Conservation (phyloP, 2,797 vertebrate species). For the Ctenopoma kingsleyae region DNA sequence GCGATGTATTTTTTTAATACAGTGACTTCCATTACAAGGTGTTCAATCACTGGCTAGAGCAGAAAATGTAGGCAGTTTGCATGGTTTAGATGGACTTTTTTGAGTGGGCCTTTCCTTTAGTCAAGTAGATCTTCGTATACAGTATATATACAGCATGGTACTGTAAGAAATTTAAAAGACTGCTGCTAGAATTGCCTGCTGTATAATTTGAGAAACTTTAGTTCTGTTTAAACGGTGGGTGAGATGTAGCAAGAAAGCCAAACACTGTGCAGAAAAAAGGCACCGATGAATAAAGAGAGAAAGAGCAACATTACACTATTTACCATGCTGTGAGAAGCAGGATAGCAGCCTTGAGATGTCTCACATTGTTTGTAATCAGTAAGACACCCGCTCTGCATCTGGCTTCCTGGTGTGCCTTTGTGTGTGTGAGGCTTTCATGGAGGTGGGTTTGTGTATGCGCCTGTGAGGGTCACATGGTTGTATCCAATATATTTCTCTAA, state of each 20-base stretch:
- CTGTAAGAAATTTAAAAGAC: conserved; percentile 23
- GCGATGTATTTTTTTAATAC: conserved; percentile 29
- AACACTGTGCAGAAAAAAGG: conserved; percentile 37
- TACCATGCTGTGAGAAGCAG: conserved; percentile 45
- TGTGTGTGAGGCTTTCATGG: conserved; percentile 33
- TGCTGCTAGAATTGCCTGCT: conserved; percentile 9
- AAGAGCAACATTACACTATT: conserved; percentile 49
- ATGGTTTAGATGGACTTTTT: not conserved
- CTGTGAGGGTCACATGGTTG: conserved; percentile 7
- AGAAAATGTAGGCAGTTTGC: conserved; percentile 5
- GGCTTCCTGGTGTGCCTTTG: conserved; percentile 52
- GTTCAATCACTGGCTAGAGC: conserved; percentile 17
- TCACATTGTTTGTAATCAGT: conserved; percentile 58
- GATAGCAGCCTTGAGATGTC: conserved; percentile 50
- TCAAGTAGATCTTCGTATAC: not conserved
- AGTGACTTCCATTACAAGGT: conserved; percentile 23
- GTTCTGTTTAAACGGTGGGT: conserved; percentile 17
- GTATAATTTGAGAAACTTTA: conserved; percentile 23
- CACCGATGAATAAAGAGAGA: conserved; percentile 36
- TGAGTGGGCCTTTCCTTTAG: conserved; percentile 3
- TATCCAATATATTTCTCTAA: conserved; percentile 34
- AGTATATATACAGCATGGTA: conserved; percentile 1
- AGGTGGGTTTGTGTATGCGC: conserved; percentile 3
- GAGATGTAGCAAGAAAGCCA: conserved; percentile 13
- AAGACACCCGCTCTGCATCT: conserved; percentile 40